These are phyloP conservation scores for Tipula lateralis DNA, from an alignment of 2,888 invertebrate genomes.

Conservation along the genomic window DNA sequence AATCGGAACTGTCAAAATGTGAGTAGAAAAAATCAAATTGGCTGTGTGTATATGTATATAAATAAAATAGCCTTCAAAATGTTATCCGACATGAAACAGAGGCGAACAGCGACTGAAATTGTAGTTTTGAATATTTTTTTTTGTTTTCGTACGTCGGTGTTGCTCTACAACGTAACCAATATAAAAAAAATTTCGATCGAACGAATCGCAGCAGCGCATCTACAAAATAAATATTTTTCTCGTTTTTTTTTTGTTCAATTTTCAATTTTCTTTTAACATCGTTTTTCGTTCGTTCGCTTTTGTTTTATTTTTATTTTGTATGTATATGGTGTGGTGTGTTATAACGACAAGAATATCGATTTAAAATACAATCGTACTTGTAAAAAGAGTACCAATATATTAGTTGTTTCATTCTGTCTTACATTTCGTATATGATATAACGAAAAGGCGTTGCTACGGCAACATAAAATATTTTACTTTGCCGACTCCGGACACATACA, in stretches of 20 bases:
- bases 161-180: not conserved
- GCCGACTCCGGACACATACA: not conserved
- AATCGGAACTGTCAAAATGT: not conserved
- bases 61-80: not conserved
- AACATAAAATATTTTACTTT: not conserved
- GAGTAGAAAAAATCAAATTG: not conserved
- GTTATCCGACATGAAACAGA: conserved; percentile 29
- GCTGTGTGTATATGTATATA: not conserved
- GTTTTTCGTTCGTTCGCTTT: not conserved
- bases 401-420: not conserved
- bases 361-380: not conserved
- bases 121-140: not conserved
- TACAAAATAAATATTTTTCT: not conserved
- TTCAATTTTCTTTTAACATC: not conserved
- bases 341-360: not conserved
- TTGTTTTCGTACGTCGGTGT: conserved; percentile 2
- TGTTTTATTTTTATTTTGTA: not conserved
- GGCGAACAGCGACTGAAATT: conserved; percentile 28
- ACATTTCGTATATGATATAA: not conserved
- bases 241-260: no score
- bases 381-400: not conserved
- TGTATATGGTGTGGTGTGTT: not conserved
- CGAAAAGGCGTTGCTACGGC: conserved; percentile 14
- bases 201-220: conserved; percentile 26
- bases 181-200: not conserved